Percentiles rank a stretch among this genome's conserved stretches.
phyloP scores from a whole-genome alignment of 35 echinoderm and acorn worm species.

The Heliocidaris erythrogramma region DNA sequence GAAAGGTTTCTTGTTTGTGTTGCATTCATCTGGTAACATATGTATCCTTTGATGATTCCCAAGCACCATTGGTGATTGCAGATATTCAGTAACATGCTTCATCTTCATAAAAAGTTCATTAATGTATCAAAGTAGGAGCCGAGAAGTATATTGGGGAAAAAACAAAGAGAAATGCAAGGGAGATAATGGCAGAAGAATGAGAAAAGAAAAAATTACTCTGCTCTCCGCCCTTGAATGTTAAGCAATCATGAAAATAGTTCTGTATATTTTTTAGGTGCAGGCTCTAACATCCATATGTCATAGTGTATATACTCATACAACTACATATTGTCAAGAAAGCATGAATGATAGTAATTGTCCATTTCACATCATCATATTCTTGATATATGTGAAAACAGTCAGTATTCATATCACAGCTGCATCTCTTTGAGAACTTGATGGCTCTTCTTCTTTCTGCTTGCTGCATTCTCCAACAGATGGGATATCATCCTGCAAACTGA shows the following conservation, averaged over 20 bases:
- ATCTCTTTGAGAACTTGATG: background rate
- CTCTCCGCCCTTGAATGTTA: too few species aligned
- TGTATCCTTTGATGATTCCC: slow-evolving; percentile 65
- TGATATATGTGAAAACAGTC: background rate
- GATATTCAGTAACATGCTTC: background rate
- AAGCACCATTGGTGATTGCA: background rate
- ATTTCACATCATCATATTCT: background rate
- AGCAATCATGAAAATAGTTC: too few species aligned
- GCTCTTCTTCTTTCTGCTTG: background rate
- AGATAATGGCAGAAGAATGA: background rate
- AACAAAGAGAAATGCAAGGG: background rate
- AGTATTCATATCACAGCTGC: background rate
- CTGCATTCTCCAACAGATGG: background rate
- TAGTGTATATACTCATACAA: background rate
- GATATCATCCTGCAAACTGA: background rate
- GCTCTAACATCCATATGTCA: background rate
- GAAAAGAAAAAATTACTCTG: background rate
- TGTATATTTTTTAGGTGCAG: background rate
- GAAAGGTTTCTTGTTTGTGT: slow-evolving; percentile 50
- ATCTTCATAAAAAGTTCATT: background rate
- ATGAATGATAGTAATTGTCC: background rate
- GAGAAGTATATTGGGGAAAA: background rate
- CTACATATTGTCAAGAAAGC: background rate
- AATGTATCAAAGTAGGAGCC: background rate
- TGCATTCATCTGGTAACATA: slow-evolving; percentile 65